phyloP scores from a whole-genome alignment of 2,113 vertebrate species.

The Pollachius pollachius region DNA sequence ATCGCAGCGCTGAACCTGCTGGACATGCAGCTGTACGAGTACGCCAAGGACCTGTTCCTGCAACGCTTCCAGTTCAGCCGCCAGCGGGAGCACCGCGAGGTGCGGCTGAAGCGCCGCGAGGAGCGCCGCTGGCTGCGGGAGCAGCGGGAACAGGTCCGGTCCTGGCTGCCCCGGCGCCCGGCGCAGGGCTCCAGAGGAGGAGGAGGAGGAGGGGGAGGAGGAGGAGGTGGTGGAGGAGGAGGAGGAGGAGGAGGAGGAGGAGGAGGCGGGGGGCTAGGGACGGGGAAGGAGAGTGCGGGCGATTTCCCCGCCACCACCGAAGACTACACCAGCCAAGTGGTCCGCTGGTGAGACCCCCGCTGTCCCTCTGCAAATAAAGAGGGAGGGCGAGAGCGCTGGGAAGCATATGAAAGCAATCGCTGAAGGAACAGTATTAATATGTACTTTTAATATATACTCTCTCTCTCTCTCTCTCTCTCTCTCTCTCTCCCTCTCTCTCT shows the following conservation, averaged over 20 bases:
- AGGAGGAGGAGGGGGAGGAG: slow-evolving; percentile 2
- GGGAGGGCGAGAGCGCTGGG: slow-evolving; percentile 13
- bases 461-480: slow-evolving; percentile 28
- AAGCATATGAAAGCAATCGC: slow-evolving; percentile 28
- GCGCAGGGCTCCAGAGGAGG: slow-evolving; percentile 47
- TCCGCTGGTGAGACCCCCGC: slow-evolving; percentile 82
- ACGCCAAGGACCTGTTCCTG: slow-evolving; percentile 91
- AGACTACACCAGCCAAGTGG: slow-evolving; percentile 95
- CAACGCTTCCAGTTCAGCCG: slow-evolving; percentile 93
- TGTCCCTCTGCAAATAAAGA: neutral
- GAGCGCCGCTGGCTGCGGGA: slow-evolving; percentile 82
- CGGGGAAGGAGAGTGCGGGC: slow-evolving; percentile 46
- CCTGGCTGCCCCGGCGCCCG: slow-evolving; percentile 69
- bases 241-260: slow-evolving; percentile 10
- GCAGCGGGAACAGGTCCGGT: slow-evolving; percentile 69
- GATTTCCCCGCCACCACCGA: slow-evolving; percentile 79
- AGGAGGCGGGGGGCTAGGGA: neutral
- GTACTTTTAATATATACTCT: slow-evolving; percentile 16
- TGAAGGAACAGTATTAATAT: slow-evolving; percentile 26
- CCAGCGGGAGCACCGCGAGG: slow-evolving; percentile 85
- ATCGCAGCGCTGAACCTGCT: slow-evolving; percentile 93
- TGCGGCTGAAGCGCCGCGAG: slow-evolving; percentile 82
- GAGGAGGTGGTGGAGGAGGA: slow-evolving; percentile 35
- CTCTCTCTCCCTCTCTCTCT: too few species aligned
- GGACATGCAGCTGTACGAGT: slow-evolving; percentile 93